Base-by-base conservation (phyloP, 1,140 invertebrate species). In the Plectrocnemia conspersa region DNA sequence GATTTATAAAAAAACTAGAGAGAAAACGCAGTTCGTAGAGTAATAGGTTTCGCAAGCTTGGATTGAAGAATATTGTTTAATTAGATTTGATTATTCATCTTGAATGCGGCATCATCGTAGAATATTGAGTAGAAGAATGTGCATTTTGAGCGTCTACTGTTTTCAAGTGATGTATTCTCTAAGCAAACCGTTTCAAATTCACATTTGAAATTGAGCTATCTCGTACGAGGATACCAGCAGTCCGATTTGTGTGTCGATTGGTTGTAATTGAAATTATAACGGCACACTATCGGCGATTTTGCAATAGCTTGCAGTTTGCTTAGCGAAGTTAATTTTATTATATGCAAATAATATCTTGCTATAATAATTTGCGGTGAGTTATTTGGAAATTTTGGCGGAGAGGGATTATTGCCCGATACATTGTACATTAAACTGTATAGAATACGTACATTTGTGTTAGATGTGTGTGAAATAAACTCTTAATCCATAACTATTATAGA, bases 281-380 rank as follows among this genome's bases (percentile, higher is more conserved):
- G 11, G n/a, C 21, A 18, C 40, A 13, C 21, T 13, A 18, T 10
- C 11, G 24, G 10, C 9, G 22, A 47, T 7, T 16, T 47, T 47
- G 21, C 22, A 22, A 7, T 19, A 25, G 54, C 52, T 54, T 61
- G 55, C 59, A 54, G 59, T 61, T 61, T 61, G 59, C 59, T 61
- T 61, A 61, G 59, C 59, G 54, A 61, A 42, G 24, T 41, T 61
- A 48, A 52, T 57, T 56, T 61, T 57, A 61, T 61, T 61, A 61
- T 61, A 61, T 19, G 59, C 59, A 61, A 56, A 32, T 45, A 56
- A 32, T 53, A 49, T 52, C 46, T 48, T 61, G 59, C 59, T 61
- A 61, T 61, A 60, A 52, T 61, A 61, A 61, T 57, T 57, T 61
- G 59, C 59, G 59, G 59, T 61, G 59, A 54, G 59, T 53, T 61